phyloP scores from a whole-genome alignment of 2,888 invertebrate species.

The Tridacna gigas region DNA sequence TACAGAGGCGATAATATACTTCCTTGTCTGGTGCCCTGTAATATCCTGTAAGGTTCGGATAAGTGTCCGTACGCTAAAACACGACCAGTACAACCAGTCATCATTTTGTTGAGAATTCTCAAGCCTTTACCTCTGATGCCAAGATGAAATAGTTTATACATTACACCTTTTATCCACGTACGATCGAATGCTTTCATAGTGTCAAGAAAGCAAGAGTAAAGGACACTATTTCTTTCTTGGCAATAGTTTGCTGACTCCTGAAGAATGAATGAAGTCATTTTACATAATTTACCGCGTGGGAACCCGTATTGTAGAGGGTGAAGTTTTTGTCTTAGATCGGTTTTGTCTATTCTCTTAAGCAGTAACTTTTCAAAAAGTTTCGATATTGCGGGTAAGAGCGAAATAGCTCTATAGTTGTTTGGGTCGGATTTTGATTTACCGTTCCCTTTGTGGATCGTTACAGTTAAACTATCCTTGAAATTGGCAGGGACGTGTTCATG shows the following conservation, averaged over 20 bases:
- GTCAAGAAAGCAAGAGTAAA: constrained; percentile 14
- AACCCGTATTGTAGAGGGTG: constrained; percentile 23
- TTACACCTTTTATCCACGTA: constrained; percentile 25
- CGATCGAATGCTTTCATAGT: constrained; percentile 17
- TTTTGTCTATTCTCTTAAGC: not conserved
- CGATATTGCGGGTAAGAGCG: not conserved
- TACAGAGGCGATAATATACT: constrained; percentile 18
- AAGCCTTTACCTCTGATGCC: constrained; percentile 7
- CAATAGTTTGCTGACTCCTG: constrained; percentile 20
- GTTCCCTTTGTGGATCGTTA: constrained; percentile 7
- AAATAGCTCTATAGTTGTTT: constrained; percentile 23
- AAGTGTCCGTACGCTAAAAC: not conserved
- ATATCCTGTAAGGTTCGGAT: constrained; percentile 15
- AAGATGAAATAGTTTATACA: constrained; percentile 17
- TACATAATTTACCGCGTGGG: constrained; percentile 7
- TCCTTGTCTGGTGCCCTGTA: constrained; percentile 22
- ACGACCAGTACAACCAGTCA: constrained; percentile 1
- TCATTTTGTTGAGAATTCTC: not conserved
- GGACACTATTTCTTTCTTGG: not conserved
- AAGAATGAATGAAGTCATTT: constrained; percentile 10
- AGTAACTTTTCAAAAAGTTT: constrained; percentile 19
- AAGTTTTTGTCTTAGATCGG: not conserved
- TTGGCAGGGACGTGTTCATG: not conserved
- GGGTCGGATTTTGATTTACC: constrained; percentile 9
- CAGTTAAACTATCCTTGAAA: constrained; percentile 12